These are phyloP conservation scores for Cynoglossus semilaevis DNA, from an alignment of 2,113 vertebrate genomes.

Conservation along the genomic window DNA sequence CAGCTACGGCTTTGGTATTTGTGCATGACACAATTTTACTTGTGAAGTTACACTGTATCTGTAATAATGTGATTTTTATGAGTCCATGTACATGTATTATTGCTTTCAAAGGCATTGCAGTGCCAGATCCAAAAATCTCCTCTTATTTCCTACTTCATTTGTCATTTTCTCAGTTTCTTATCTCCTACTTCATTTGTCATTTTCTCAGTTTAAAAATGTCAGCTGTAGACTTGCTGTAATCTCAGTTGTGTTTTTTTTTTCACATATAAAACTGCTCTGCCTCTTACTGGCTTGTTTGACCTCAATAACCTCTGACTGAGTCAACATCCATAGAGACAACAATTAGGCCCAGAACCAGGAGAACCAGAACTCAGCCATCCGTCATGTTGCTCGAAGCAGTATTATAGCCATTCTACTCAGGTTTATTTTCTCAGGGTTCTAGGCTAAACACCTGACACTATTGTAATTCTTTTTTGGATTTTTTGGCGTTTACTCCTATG, in stretches of 20 bases:
- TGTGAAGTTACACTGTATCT: too few relatives aligned
- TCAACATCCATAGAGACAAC: constrained; percentile 12
- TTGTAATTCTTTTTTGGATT: constrained; percentile 65
- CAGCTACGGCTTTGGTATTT: too few relatives aligned
- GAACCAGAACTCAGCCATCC: constrained; percentile 9
- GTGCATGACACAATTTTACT: too few relatives aligned
- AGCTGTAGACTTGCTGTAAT: constrained; percentile 17
- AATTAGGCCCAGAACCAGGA: constrained; percentile 12
- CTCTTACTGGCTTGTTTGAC: constrained; percentile 38
- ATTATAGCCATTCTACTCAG: constrained; percentile 29
- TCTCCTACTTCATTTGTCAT: too few relatives aligned
- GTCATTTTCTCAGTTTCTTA: too few relatives aligned
- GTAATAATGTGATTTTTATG: too few relatives aligned
- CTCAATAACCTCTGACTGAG: constrained; percentile 14
- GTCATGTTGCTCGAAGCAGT: constrained; percentile 10
- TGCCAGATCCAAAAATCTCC: too few relatives aligned
- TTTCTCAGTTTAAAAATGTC: too few relatives aligned
- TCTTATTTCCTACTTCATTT: too few relatives aligned
- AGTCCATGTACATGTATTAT: too few relatives aligned
- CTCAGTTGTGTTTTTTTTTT: constrained; percentile 41
- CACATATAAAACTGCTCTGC: neutral
- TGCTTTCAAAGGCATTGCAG: too few relatives aligned
- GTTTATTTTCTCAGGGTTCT: constrained; percentile 16
- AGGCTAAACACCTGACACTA: constrained; percentile 26
- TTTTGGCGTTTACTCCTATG: constrained; percentile 33